These are phyloP conservation scores for Carollia perspicillata DNA, from an alignment of 2,113 vertebrate species.

Conservation along the genomic window DNA sequence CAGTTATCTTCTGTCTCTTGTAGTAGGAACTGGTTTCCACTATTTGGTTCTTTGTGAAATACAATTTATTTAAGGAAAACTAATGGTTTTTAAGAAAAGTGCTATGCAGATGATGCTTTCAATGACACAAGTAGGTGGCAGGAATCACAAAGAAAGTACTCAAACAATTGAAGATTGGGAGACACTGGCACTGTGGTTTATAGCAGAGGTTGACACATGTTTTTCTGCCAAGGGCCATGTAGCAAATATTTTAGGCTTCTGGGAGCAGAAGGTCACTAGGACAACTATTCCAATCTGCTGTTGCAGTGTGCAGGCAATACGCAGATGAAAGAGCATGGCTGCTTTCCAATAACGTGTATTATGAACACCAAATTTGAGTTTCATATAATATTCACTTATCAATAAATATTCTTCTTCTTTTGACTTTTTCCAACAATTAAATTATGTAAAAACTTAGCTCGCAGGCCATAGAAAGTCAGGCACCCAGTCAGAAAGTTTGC, in stretches of 20 bases:
- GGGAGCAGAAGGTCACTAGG: neutral
- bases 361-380: neutral
- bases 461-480: neutral
- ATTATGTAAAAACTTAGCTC: neutral
- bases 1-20: conserved; percentile 11
- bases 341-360: neutral
- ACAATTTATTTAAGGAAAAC: conserved; percentile 46
- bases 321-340: neutral
- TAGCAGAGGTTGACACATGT: neutral
- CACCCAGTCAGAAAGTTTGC: neutral
- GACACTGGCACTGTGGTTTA: neutral
- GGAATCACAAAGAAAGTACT: neutral
- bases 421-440: neutral
- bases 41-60: conserved; percentile 35
- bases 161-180: neutral
- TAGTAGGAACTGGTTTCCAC: neutral
- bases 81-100: conserved; percentile 44
- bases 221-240: neutral
- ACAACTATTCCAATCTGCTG: neutral
- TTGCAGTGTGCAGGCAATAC: neutral
- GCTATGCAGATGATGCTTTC: neutral
- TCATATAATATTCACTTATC: conserved; percentile 7
- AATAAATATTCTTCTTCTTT: neutral
- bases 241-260: neutral
- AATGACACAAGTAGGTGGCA: conserved; percentile 15